Conservation (phyloP, 1,140 invertebrate genomes). For the Homarus americanus region DNA sequence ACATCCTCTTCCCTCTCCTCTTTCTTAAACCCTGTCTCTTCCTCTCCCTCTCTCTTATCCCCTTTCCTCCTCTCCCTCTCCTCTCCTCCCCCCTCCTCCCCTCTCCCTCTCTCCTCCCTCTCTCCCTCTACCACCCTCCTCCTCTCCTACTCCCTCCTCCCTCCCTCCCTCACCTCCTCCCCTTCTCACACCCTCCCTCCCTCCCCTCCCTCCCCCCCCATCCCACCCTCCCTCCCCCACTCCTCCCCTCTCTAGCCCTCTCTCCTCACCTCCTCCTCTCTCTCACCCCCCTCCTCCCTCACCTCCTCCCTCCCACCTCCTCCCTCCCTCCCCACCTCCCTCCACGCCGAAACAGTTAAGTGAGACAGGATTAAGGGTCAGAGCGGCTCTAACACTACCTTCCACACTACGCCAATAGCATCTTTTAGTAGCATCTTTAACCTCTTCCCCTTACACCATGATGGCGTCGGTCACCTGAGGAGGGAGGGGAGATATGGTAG, state of each 20-base stretch:
- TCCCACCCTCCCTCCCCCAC: not conserved
- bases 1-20: no score
- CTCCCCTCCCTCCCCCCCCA: not conserved
- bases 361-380: not conserved
- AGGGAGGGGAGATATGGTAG: no score
- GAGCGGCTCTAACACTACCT: no score
- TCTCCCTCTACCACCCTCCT: not conserved
- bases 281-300: not conserved
- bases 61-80: not conserved
- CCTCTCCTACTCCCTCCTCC: not conserved
- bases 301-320: not conserved
- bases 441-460: no score
- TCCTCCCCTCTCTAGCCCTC: not conserved
- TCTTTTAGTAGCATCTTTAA: no score
- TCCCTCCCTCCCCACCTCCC: no score
- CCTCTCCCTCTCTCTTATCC: no score
- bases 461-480: not conserved
- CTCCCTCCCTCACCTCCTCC: not conserved
- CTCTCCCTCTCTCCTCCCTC: not conserved
- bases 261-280: not conserved
- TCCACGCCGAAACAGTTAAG: not conserved
- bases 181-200: not conserved
- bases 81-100: not conserved
- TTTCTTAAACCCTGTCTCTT: not conserved
- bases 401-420: no score